phyloP scores from a whole-genome alignment of 2,888 invertebrate species.

The Drosophila ustulata region DNA sequence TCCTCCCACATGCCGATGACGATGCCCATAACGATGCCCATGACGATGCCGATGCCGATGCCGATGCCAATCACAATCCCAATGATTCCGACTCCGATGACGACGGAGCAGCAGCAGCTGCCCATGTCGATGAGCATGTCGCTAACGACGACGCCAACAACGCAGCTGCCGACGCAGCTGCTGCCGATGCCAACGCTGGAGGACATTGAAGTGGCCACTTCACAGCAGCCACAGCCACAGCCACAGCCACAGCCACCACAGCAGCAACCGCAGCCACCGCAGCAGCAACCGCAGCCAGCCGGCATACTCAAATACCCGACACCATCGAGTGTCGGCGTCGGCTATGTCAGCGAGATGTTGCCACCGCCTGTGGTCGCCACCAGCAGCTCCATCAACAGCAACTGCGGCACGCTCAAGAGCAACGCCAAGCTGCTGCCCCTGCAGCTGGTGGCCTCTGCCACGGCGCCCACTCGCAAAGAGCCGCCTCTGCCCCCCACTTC shows the following conservation, averaged over 20 bases:
- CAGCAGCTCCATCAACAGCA: conserved; percentile 47
- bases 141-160: conserved; percentile 41
- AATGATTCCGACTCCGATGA: background rate
- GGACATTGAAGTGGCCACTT: conserved; percentile 78
- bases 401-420: conserved; percentile 79
- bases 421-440: conserved; percentile 72
- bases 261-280: conserved; percentile 34
- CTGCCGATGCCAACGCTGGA: conserved; percentile 82
- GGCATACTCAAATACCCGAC: conserved; percentile 61
- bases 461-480: conserved; percentile 51
- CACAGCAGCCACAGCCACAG: conserved; percentile 23
- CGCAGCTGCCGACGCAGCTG: conserved; percentile 66
- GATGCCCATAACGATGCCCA: conserved; percentile 1
- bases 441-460: conserved; percentile 51
- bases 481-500: conserved; percentile 45
- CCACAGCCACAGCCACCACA: conserved; percentile 42
- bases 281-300: conserved; percentile 28
- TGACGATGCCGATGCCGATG: conserved; percentile 1
- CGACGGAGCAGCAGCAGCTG: conserved; percentile 17
- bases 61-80: conserved; percentile 3
- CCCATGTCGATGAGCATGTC: conserved; percentile 41
- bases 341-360: conserved; percentile 51
- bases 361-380: conserved; percentile 40
- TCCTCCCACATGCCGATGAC: conserved; percentile 1
- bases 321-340: conserved; percentile 52